Base-by-base conservation (phyloP, 2,113 vertebrate genomes). In the Ginglymostoma cirratum region DNA sequence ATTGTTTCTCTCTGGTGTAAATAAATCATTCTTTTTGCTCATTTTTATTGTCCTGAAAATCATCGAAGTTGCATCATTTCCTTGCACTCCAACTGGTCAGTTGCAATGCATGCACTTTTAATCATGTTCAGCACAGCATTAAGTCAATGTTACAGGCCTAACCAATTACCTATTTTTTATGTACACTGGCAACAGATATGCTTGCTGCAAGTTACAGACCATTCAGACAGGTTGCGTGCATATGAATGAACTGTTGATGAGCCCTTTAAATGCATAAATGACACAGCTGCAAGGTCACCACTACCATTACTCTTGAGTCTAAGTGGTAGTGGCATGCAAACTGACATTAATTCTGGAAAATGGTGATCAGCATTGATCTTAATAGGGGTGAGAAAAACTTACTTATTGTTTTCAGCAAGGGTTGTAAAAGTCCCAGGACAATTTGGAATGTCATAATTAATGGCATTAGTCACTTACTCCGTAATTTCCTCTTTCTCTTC, bases 211-310 rank as follows among this genome's bases (percentile, higher is more conserved):
- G 89, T 93, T 93, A 65, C n/a, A 93, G 89, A 19, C 17, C 89
- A 66, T 67, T 93, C 38, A 45, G 34, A 38, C 34, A 66, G 6
- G 61, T 65, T 93, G n/a, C 4, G 3, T 65, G 23, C 4, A 61
- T 93, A n/a, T 67, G 61, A 93, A 67, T 93, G 89, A 93, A 93
- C 80, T 66, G 61, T 61, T 67, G 89, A 65, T 21, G 89, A 61
- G 66, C 61, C 34, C 89, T 66, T 34, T 19, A 61, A 90, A 61
- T 52, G 24, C 15, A 38, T 66, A 93, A 93, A 93, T 93, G 19
- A 42, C 15, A 2, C 15, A 66, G 89, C n/a, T 19, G 2, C 61
- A 93, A 93, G 89, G 89, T 93, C 61, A 66, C 30, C 21, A n/a
- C 19, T 6, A 34, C 34, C 34, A 93, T 38, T 38, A 90, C 12